These are phyloP conservation scores for Andrena trimmerana DNA, from an alignment of 2,888 invertebrate genomes.

Conservation along the genomic window DNA sequence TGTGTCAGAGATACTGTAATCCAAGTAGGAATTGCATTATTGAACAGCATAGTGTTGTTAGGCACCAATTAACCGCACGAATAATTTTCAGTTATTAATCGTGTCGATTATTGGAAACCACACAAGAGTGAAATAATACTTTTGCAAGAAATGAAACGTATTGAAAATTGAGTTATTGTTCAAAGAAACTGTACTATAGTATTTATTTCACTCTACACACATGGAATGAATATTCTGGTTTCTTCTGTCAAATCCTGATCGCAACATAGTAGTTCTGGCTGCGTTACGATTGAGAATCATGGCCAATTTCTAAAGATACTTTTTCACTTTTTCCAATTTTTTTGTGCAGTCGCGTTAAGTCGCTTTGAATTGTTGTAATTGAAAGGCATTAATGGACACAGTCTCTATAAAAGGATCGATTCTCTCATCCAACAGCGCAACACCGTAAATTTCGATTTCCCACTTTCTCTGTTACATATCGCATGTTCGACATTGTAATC, in stretches of 20 bases:
- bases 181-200: no score
- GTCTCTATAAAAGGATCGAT: conserved; percentile 8
- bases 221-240: background rate
- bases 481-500: conserved; percentile 34
- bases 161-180: no score
- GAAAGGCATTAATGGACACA: conserved; percentile 10
- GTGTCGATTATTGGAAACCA: no score
- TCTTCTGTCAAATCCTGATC: background rate
- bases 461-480: conserved; percentile 42
- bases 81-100: no score
- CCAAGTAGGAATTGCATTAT: no score
- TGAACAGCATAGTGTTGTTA: no score
- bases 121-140: no score
- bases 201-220: no score
- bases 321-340: background rate
- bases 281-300: background rate
- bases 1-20: no score
- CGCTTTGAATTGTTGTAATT: background rate
- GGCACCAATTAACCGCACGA: no score
- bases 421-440: background rate
- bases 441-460: conserved; percentile 30
- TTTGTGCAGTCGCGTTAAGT: background rate
- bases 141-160: no score
- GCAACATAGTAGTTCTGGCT: background rate
- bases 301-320: background rate